Evolutionary conservation across 2,113 vertebrate species (phyloP).

Genomic region (Neomonachus schauinslandi): DNA sequence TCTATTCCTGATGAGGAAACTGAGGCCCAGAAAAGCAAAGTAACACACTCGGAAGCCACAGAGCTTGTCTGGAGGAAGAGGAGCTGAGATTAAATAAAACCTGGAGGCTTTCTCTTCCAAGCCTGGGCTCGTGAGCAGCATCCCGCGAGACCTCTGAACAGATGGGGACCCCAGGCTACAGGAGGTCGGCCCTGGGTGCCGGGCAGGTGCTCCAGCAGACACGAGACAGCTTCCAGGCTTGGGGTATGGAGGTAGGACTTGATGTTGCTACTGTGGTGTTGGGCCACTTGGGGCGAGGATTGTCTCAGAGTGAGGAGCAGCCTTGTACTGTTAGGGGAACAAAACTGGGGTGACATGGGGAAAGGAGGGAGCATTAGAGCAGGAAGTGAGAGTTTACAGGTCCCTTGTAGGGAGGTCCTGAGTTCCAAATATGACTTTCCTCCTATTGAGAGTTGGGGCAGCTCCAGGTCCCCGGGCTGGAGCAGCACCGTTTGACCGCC

Average conservation of each 20-base stretch:
- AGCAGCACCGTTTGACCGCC: accelerated
- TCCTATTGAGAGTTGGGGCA: neutral
- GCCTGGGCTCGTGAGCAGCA: neutral
- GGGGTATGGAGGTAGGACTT: neutral
- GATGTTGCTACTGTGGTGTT: neutral
- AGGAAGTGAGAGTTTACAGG: neutral
- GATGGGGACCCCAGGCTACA: neutral
- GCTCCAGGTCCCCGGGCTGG: neutral
- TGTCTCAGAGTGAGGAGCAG: neutral
- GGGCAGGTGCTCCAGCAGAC: neutral
- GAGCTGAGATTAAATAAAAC: neutral
- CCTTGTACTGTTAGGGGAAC: neutral
- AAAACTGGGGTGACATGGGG: neutral
- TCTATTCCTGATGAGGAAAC: neutral
- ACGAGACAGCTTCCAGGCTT: neutral
- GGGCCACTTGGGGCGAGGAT: neutral
- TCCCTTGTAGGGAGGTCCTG: neutral
- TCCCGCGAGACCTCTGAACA: neutral
- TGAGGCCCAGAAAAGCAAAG: neutral
- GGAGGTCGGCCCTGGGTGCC: too few relatives aligned
- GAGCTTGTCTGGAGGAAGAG: neutral
- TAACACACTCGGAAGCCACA: neutral
- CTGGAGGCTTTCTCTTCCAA: neutral
- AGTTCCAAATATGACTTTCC: neutral
- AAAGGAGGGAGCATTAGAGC: neutral